Percentiles rank a stretch among this genome's conserved stretches.
phyloP scores from a whole-genome alignment of 2,888 invertebrate species.

The Elaeidobius kamerunicus region DNA sequence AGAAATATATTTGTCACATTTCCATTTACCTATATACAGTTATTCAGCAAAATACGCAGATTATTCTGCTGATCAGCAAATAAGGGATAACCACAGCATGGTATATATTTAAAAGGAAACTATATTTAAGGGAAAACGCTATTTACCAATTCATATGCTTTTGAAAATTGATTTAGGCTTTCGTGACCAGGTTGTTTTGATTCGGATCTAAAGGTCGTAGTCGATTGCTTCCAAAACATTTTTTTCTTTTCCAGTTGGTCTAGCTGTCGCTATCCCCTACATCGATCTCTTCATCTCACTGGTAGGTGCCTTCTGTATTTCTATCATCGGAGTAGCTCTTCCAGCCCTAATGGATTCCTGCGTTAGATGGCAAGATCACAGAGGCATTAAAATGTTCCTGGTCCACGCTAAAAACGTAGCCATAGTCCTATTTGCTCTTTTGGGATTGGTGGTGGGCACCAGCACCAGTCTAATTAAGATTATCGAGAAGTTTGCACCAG shows the following conservation, averaged over 20 bases:
- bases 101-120: no score
- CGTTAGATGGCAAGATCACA: conserved; percentile 68
- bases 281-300: conserved; percentile 77
- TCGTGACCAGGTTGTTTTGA: no score
- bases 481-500: conserved; percentile 49
- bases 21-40: no score
- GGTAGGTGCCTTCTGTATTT: conserved; percentile 86
- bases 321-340: conserved; percentile 84
- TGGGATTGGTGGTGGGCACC: conserved; percentile 65
- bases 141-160: no score
- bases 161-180: no score
- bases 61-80: no score
- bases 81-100: no score
- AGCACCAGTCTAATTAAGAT: conserved; percentile 62
- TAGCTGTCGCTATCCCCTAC: conserved; percentile 84
- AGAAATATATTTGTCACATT: no score
- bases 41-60: no score
- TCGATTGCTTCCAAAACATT: no score
- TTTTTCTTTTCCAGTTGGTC: conserved; percentile 62
- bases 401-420: conserved; percentile 54
- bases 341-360: conserved; percentile 86
- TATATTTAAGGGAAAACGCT: no score
- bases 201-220: no score
- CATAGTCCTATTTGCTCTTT: conserved; percentile 58
- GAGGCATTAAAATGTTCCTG: conserved; percentile 49